Conservation (phyloP, 2,113 vertebrate genomes). For the Pterocles orientalis region DNA sequence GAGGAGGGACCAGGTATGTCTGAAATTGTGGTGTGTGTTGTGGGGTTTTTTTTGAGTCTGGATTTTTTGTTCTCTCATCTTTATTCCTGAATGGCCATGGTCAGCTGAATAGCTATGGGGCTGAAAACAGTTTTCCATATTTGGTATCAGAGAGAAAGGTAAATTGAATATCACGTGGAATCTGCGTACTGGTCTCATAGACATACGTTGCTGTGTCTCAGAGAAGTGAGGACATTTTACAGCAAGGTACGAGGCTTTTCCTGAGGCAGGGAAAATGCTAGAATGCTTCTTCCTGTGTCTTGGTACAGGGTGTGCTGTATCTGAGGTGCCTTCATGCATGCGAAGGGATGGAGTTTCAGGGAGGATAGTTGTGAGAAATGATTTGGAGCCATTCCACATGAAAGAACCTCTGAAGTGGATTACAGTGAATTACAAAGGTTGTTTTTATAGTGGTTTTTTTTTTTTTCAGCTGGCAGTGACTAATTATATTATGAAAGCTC, state of each 20-base stretch:
- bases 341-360: neutral
- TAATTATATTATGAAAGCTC: conserved; percentile 10
- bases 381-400: neutral
- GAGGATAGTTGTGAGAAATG: neutral
- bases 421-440: conserved; percentile 34
- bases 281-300: neutral
- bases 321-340: neutral
- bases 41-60: neutral
- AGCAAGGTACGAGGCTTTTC: neutral
- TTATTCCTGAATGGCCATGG: neutral
- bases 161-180: neutral
- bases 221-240: neutral
- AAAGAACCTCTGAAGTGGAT: conserved; percentile 26
- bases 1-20: neutral
- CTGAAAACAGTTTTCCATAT: neutral
- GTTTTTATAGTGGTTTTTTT: conserved; percentile 13
- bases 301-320: neutral
- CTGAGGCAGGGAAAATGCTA: neutral
- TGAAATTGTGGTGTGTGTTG: neutral
- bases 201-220: neutral
- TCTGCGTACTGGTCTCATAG: neutral
- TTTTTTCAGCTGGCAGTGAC: neutral
- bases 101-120: neutral
- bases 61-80: neutral
- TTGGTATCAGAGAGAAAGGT: neutral